Evolutionary conservation across 2,888 invertebrate genomes (phyloP), one percentile per base, ranked within the genome.

Genomic region (Hydrotaea cyrtoneurina): DNA sequence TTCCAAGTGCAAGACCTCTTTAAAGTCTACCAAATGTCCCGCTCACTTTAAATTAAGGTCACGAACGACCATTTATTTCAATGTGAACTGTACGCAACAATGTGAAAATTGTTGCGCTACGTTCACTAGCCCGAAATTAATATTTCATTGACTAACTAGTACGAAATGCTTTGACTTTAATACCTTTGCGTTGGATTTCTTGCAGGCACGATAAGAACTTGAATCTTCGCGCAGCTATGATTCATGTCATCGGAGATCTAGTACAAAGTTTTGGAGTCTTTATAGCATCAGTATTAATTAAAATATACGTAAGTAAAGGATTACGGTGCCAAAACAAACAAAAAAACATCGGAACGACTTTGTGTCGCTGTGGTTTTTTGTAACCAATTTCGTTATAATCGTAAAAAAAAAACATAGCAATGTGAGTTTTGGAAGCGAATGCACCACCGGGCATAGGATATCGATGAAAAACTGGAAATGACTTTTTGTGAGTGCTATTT

Each of bases 221-320:
- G 86, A 96, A 97, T 90, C 94, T 98, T 0, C 94, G 97, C 55
- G 98, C 98, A 0, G 98, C 98, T 0, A 94, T 97, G 85, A 96
- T 98, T 86, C 98, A 98, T 92, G 97, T 98, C 26, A 93, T 98
- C 75, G 98, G 98, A 0, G 98, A 98, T 91, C 94, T 98, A 57
- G 94, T 97, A 81, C 98, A 98, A 92, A 97, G 97, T 92, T 93
- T 97, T 77, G 98, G 98, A 0, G 97, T 98, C 19, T 93, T 98
- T 78, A 93, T 97, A 13, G 97, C 98, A 0, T 96, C 97, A 0
- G 92, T 97, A 43, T 94, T 98, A 88, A 97, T 98, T 87, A 96
- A 96, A 92, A 95, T 96, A 89, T 95, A 94, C 91, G 96, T 96
- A 90, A 94, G 95, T 93, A 39, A 7, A 31, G 7, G 2, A 57